Conservation (phyloP, 2,113 vertebrate species). For the Copsychus sechellarum region DNA sequence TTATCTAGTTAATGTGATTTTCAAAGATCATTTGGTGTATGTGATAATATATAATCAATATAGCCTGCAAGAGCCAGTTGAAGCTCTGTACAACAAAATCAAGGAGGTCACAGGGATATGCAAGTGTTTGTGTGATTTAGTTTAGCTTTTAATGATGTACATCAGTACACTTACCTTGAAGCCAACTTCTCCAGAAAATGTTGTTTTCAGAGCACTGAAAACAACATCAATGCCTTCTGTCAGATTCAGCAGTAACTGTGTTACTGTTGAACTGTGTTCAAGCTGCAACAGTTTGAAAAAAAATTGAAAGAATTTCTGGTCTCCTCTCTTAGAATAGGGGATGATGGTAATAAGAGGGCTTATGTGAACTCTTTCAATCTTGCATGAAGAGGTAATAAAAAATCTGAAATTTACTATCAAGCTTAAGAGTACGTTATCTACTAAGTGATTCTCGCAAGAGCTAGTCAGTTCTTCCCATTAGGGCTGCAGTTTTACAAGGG, state of each 20-base stretch:
- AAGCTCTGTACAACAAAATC: neutral
- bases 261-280: neutral
- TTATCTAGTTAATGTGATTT: conserved; percentile 33
- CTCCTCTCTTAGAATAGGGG: neutral
- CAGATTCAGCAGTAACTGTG: neutral
- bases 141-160: conserved; percentile 39
- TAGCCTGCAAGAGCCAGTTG: neutral
- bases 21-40: conserved; percentile 9
- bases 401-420: neutral
- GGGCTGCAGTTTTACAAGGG: neutral
- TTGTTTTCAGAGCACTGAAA: conserved; percentile 7
- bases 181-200: neutral
- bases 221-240: neutral
- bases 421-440: neutral
- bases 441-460: neutral
- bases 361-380: neutral
- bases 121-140: neutral
- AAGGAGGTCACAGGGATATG: conserved; percentile 11
- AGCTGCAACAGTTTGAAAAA: neutral
- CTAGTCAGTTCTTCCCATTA: neutral
- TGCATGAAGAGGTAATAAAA: neutral
- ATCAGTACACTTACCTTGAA: neutral
- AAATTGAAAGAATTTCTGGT: neutral
- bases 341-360: neutral
- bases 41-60: conserved; percentile 33